Conservation (phyloP, 2,888 invertebrate genomes). For the Acanthosepion pharaonis region DNA sequence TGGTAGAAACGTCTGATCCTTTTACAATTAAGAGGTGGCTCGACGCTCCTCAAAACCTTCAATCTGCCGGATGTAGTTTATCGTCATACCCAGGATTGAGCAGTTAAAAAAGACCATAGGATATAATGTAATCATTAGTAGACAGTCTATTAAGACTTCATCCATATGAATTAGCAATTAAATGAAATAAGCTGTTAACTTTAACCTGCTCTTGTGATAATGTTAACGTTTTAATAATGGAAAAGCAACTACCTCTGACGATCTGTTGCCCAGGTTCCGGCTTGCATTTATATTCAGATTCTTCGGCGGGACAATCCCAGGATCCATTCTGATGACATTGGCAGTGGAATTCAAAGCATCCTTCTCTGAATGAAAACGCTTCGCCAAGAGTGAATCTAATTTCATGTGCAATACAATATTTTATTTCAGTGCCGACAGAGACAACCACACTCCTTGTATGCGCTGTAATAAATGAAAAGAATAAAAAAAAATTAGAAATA, state of each 20-base stretch:
- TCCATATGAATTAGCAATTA: too few relatives aligned
- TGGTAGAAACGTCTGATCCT: too few relatives aligned
- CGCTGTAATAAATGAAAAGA: not conserved
- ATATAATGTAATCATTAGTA: too few relatives aligned
- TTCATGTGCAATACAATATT: not conserved
- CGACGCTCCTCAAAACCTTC: too few relatives aligned
- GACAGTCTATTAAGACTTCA: too few relatives aligned
- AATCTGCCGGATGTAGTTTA: too few relatives aligned
- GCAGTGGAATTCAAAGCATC: constrained; percentile 35
- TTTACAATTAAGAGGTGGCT: too few relatives aligned
- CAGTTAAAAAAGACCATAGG: too few relatives aligned
- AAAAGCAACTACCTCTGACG: not conserved
- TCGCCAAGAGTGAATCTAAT: too few relatives aligned
- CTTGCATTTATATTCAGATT: not conserved
- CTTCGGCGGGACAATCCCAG: not conserved
- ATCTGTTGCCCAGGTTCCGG: not conserved
- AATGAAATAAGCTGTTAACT: not conserved
- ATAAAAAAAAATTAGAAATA: too few relatives aligned
- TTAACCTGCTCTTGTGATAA: not conserved
- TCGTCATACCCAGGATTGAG: too few relatives aligned
- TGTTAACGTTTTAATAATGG: not conserved
- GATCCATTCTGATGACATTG: not conserved
- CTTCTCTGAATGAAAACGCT: constrained; percentile 37
- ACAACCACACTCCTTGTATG: not conserved
- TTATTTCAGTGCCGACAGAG: not conserved